Base-by-base conservation (phyloP, 37 sponge, comb jelly and placozoan species). In the Lycopodina hypogea region DNA sequence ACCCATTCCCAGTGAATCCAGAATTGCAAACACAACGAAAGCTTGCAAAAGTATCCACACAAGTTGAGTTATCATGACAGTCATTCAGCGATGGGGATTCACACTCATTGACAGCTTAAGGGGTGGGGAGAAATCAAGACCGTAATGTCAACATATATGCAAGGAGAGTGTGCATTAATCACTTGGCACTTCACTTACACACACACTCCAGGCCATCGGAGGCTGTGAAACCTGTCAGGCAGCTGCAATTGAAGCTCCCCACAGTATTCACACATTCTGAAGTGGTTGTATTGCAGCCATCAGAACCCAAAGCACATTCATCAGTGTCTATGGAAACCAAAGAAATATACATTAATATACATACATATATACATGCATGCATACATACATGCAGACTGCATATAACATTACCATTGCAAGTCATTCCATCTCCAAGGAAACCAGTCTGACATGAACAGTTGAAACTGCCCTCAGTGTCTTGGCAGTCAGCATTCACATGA, bases 321-420 rank as follows among this genome's bases (percentile, higher is more conserved):
- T 77, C 34, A 22, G 64, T 63, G 40, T 77, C 78, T 77, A 26
- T n/a, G n/a, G n/a, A n/a, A n/a, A n/a, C n/a, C n/a, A n/a, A n/a
- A n/a, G n/a, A n/a, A n/a, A n/a, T n/a, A n/a, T n/a, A n/a, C n/a
- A n/a, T n/a, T n/a, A n/a, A n/a, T n/a, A n/a, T n/a, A n/a, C n/a
- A n/a, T n/a, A n/a, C n/a, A n/a, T n/a, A n/a, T n/a, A n/a, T n/a
- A n/a, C n/a, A n/a, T n/a, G n/a, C n/a, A n/a, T n/a, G n/a, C n/a
- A n/a, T n/a, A n/a, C n/a, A n/a, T n/a, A n/a, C n/a, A n/a, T n/a
- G n/a, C n/a, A n/a, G n/a, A n/a, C n/a, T n/a, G n/a, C n/a, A n/a
- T n/a, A n/a, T n/a, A n/a, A 34, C 7, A 38, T 68, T 19, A 78
- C 78, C 68, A 23, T 41, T 63, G 29, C 78, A 78, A 22, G 1